Evolutionary conservation across 1,140 invertebrate genomes (phyloP), one percentile per base, ranked within the genome.

Genomic region (Drosophila nigromelanica): DNA sequence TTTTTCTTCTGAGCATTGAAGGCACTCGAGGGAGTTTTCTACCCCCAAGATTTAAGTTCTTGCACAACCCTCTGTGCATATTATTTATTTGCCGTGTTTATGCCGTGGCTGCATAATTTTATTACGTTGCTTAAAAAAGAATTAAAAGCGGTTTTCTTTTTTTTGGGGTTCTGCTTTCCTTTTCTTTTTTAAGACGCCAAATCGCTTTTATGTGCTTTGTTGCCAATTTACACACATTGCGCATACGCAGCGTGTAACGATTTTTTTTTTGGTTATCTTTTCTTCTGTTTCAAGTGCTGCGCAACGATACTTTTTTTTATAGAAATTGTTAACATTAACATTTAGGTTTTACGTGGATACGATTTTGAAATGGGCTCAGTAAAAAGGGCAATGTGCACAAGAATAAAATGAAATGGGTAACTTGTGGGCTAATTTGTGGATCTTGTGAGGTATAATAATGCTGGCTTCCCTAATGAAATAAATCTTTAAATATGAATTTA

Each of bases 71-170:
- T 42, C 21, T 61, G 45, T 61, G 43, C 62, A 71, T 89, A 85
- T 89, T 89, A 85, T 89, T 89, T 89, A 79, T 76, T 74, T 78
- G 78, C 67, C 80, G 79, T 82, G 80, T 77, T 80, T 80, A 70
- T 86, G 81, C 50, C 42, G 67, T 21, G 59, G 55, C 62, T 83
- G 79, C 79, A 89, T 87, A 89, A 87, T 89, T 87, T 87, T 87
- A 87, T 87, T 89, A 89, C 76, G 82, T 87, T 87, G 83, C 83
- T 87, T 87, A 87, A 87, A 87, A 87, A 89, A 83, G 83, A 89
- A 87, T 89, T 87, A 89, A 87, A 83, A 82, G 73, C 59, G 79
- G 72, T 59, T 87, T 89, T 75, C 48, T 27, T 62, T 76, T 67
- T 73, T 51, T 54, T 39, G 42, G 39, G 43, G 8, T 48, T 80